phyloP scores from a whole-genome alignment of 2,113 vertebrate species.

The Sceloporus tristichus region DNA sequence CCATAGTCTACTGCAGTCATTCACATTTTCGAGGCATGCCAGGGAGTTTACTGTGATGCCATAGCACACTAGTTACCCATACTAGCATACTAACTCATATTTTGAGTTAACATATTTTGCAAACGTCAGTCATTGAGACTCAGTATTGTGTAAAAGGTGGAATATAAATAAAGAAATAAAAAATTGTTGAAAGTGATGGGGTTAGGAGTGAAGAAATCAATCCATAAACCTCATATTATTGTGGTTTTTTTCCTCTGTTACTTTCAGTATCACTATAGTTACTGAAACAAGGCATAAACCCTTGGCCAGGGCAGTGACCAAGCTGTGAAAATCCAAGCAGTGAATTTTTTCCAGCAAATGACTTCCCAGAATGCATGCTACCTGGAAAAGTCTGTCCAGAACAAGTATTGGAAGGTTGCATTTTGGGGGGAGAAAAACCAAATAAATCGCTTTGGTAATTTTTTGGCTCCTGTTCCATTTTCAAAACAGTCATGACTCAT shows the following conservation, averaged over 20 bases:
- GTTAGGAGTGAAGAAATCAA: neutral
- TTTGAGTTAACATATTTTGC: conserved; percentile 17
- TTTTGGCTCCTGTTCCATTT: neutral
- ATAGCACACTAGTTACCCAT: neutral
- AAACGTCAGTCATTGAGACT: neutral
- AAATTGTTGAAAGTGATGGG: neutral
- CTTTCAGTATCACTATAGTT: fast-evolving
- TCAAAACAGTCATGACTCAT: conserved; percentile 27
- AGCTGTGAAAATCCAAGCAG: neutral
- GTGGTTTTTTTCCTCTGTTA: neutral
- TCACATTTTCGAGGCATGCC: too few species aligned
- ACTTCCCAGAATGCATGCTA: neutral
- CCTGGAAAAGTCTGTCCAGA: neutral
- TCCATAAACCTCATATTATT: neutral
- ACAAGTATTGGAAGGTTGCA: neutral
- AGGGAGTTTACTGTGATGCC: neutral
- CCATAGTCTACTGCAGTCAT: neutral
- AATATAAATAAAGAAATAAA: too few species aligned
- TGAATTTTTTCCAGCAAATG: conserved; percentile 15
- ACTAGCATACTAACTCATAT: too few species aligned
- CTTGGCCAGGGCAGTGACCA: conserved; percentile 7
- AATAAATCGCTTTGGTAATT: neutral
- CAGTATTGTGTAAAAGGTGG: fast-evolving
- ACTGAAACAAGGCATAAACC: neutral
- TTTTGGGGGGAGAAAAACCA: neutral